These are phyloP conservation scores for Apamea epomidion DNA, from an alignment of 2,888 invertebrate species.

Conservation along the genomic window DNA sequence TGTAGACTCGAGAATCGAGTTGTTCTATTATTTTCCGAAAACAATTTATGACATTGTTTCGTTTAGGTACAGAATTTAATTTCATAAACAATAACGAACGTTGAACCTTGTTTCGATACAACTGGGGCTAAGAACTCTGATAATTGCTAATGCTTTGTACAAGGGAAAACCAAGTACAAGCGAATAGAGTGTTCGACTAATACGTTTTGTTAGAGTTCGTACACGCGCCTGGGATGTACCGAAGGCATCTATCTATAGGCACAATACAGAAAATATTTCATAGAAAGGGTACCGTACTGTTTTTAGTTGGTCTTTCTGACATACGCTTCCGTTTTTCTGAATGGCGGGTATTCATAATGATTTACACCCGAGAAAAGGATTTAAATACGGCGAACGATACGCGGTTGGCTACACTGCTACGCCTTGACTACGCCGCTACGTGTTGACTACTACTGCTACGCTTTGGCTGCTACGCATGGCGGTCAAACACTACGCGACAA, in stretches of 20 bases:
- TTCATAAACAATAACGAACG: conserved; percentile 13
- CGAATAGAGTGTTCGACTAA: neutral
- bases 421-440: conserved; percentile 1
- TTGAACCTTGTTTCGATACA: neutral
- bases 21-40: neutral
- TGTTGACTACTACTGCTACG: neutral
- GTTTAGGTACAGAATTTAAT: neutral
- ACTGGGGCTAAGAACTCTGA: neutral
- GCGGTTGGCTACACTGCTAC: conserved; percentile 6
- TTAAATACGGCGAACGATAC: neutral
- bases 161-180: neutral
- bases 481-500: neutral
- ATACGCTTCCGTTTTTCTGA: neutral
- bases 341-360: neutral
- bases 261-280: conserved; percentile 3
- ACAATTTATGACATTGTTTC: neutral
- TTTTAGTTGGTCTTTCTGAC: neutral
- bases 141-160: neutral
- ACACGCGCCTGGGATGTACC: neutral
- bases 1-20: neutral
- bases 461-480: neutral
- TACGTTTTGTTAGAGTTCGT: conserved; percentile 17
- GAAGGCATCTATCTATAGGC: neutral
- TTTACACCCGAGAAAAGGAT: neutral
- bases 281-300: neutral